These are phyloP conservation scores for Troides aeacus DNA, from an alignment of 2,888 invertebrate genomes.

Conservation along the genomic window DNA sequence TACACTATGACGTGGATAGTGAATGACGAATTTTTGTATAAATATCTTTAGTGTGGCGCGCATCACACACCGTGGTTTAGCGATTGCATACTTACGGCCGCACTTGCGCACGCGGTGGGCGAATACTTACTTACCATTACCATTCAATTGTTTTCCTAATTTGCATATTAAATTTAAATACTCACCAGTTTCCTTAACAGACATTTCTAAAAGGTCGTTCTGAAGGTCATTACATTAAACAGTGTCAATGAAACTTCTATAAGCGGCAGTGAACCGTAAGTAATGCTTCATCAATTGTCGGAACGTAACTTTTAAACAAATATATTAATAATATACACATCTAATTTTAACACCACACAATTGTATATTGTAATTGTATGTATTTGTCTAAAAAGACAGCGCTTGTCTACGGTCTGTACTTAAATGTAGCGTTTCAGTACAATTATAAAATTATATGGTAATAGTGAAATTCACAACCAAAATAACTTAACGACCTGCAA, in stretches of 20 bases:
- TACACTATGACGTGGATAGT: conserved; percentile 11
- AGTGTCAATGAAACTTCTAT: conserved; percentile 22
- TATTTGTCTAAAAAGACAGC: too few species aligned
- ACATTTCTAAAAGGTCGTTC: conserved; percentile 31
- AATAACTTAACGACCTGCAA: conserved; percentile 21
- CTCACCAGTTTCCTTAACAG: conserved; percentile 28
- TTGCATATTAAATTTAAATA: conserved; percentile 32
- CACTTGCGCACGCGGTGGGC: conserved; percentile 17
- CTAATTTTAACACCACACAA: conserved; percentile 3
- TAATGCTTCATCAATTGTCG: conserved; percentile 3
- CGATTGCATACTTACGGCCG: conserved; percentile 15
- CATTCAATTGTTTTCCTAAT: conserved; percentile 34
- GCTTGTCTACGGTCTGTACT: too few species aligned
- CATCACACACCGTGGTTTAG: not conserved
- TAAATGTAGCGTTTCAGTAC: not conserved
- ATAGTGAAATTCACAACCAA: conserved; percentile 9
- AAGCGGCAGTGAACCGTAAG: conserved; percentile 1
- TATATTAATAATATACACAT: conserved; percentile 3
- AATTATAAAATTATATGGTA: not conserved
- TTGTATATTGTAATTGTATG: not conserved
- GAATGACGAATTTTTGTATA: conserved; percentile 20
- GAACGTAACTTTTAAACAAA: conserved; percentile 11
- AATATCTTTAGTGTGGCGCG: conserved; percentile 12
- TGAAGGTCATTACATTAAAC: conserved; percentile 31
- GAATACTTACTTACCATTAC: conserved; percentile 21